phyloP scores from a whole-genome alignment of 2,797 vertebrate genomes.

The Melanotaenia trifasciata region DNA sequence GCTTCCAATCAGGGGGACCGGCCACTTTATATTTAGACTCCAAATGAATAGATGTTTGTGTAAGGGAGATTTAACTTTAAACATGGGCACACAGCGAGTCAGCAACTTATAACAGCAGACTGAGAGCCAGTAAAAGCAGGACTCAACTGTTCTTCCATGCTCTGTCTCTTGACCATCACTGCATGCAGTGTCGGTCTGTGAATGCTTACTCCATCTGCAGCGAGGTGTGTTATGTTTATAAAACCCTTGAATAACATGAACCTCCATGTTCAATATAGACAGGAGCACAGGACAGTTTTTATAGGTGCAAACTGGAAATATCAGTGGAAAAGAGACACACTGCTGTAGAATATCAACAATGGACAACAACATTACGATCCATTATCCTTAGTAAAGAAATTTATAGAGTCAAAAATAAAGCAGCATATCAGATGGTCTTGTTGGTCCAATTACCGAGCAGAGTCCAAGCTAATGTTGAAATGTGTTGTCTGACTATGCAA shows the following conservation, averaged over 20 bases:
- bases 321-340: conserved; percentile 65
- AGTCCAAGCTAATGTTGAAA: background rate
- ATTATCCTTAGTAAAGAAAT: background rate
- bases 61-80: conserved; percentile 17
- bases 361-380: background rate
- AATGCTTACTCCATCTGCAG: conserved; percentile 76
- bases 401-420: background rate
- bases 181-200: conserved; percentile 28
- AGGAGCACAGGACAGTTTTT: conserved; percentile 40
- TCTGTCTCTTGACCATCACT: conserved; percentile 33
- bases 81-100: conserved; percentile 9
- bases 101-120: background rate
- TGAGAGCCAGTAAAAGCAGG: conserved; percentile 36
- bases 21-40: conserved; percentile 50
- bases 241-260: conserved; percentile 61
- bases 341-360: conserved; percentile 17
- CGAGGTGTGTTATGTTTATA: conserved; percentile 77
- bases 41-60: conserved; percentile 31
- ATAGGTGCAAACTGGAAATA: conserved; percentile 42
- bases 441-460: background rate
- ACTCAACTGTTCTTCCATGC: conserved; percentile 18
- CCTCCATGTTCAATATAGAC: conserved; percentile 41
- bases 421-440: background rate
- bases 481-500: background rate
- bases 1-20: conserved; percentile 2